Evolutionary conservation across 2,888 invertebrate genomes (phyloP).

Genomic region (Pterobdella sp.): DNA sequence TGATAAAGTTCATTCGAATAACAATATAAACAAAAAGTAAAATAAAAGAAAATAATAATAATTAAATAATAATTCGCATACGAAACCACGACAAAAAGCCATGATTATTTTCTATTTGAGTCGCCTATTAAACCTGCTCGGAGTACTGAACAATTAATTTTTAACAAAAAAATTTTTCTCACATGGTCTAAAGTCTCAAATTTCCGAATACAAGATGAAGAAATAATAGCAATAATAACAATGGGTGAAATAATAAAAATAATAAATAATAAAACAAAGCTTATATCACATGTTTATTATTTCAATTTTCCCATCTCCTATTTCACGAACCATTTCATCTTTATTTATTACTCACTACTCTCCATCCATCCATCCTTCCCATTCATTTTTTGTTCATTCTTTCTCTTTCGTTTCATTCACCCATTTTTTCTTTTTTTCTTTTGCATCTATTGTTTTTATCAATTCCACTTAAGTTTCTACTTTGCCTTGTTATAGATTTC

Average conservation of each 20-base stretch:
- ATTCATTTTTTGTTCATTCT: too few relatives aligned
- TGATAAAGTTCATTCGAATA: conserved; percentile 7
- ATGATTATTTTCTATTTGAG: neutral
- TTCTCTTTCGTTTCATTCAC: conserved; percentile 1
- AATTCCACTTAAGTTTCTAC: too few relatives aligned
- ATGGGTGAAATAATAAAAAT: neutral
- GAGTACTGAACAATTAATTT: too few relatives aligned
- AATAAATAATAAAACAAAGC: neutral
- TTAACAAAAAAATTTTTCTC: too few relatives aligned
- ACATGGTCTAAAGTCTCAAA: too few relatives aligned
- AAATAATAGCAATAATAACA: conserved; percentile 1
- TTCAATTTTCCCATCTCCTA: neutral
- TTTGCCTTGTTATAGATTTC: too few relatives aligned
- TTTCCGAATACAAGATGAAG: neutral
- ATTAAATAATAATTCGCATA: neutral
- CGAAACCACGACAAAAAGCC: neutral
- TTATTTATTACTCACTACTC: too few relatives aligned
- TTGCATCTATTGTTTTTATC: too few relatives aligned
- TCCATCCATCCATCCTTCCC: too few relatives aligned
- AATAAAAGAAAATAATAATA: neutral
- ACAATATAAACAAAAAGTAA: conserved; percentile 4
- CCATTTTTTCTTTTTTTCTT: neutral
- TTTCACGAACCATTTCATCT: neutral
- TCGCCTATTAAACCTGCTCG: too few relatives aligned
- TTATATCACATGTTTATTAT: neutral